phyloP scores from a whole-genome alignment of 2,797 vertebrate genomes.

The Falco columbarius region DNA sequence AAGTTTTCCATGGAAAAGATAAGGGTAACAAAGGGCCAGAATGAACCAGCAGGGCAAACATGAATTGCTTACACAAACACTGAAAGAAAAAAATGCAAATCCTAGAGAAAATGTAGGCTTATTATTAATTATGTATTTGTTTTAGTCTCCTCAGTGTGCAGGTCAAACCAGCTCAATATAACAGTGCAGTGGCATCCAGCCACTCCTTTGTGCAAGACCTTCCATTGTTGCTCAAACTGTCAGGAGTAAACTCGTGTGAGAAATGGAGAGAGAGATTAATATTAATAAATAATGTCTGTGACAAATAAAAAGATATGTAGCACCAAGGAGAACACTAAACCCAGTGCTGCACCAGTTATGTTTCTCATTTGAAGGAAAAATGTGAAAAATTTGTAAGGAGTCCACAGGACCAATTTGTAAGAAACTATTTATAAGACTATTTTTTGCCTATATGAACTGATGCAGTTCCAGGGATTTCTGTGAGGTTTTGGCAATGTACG shows the following conservation, averaged over 20 bases:
- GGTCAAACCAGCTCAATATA: neutral
- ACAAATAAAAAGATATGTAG: neutral
- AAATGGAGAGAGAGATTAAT: neutral
- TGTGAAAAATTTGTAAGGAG: neutral
- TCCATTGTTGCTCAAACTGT: neutral
- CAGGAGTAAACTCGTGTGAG: neutral
- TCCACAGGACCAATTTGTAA: neutral
- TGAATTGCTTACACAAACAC: neutral
- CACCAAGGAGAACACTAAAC: neutral
- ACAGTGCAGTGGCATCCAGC: neutral
- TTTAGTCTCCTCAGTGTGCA: neutral
- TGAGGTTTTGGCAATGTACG: neutral
- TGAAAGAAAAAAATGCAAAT: conserved; percentile 3
- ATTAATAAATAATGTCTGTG: neutral
- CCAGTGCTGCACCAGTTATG: neutral
- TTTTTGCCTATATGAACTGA: neutral
- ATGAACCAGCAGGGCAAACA: neutral
- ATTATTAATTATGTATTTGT: neutral
- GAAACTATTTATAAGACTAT: neutral
- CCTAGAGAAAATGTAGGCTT: neutral
- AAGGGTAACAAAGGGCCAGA: neutral
- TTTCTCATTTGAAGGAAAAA: neutral
- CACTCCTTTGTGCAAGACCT: neutral
- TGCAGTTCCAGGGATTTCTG: neutral
- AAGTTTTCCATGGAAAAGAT: neutral